Percentiles rank a stretch among this genome's conserved stretches.
Evolutionary conservation across 2,113 vertebrate species (phyloP).

Genomic region (Phycodurus eques): DNA sequence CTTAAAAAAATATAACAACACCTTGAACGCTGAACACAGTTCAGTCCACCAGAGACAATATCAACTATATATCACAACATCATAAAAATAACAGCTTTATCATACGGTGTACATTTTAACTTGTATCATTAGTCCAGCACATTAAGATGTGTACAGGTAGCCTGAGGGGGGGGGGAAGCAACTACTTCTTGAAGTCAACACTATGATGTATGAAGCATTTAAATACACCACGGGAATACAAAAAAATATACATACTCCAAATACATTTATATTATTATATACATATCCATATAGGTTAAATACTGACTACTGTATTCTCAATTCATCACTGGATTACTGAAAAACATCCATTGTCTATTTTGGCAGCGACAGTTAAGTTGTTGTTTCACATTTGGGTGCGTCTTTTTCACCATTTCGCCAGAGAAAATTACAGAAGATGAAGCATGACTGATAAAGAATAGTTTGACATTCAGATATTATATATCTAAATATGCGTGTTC

Average conservation of each 20-base stretch:
- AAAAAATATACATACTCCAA: conserved; percentile 69
- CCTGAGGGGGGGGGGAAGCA: conserved; percentile 54
- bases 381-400: conserved; percentile 52
- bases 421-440: conserved; percentile 13
- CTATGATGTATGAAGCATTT: conserved; percentile 69
- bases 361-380: conserved; percentile 54
- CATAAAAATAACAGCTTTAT: conserved; percentile 62
- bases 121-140: conserved; percentile 66
- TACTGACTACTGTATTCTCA: conserved; percentile 70
- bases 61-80: conserved; percentile 66
- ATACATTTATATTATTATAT: conserved; percentile 69
- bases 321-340: conserved; percentile 74
- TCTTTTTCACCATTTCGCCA: conserved; percentile 41
- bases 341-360: conserved; percentile 49
- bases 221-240: conserved; percentile 68
- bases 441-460: conserved; percentile 55
- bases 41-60: conserved; percentile 60
- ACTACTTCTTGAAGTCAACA: conserved; percentile 64
- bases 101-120: conserved; percentile 58
- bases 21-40: conserved; percentile 45
- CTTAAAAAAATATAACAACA: conserved; percentile 35
- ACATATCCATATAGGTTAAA: conserved; percentile 72
- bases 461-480: background rate
- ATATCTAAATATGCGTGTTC: background rate
- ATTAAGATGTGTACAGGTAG: conserved; percentile 65